Percentiles rank a stretch among this genome's conserved stretches.
phyloP scores from a whole-genome alignment of 2,797 vertebrate species.

The Megaceryle alcyon region DNA sequence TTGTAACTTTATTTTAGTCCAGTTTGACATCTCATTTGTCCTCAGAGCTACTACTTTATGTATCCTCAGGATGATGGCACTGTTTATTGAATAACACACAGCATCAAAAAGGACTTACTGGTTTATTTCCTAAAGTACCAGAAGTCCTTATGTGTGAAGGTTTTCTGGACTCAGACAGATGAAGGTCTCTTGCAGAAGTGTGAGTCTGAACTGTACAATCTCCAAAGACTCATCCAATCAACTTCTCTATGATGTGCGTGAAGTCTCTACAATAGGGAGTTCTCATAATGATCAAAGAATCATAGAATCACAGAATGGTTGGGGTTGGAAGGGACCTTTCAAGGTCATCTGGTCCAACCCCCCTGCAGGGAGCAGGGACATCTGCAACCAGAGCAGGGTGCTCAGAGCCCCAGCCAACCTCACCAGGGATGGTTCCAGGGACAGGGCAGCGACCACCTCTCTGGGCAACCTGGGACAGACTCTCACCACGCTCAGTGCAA shows the following conservation, averaged over 20 bases:
- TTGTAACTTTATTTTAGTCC: neutral
- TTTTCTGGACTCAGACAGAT: neutral
- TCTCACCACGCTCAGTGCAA: neutral
- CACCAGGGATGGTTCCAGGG: neutral
- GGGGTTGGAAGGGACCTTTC: neutral
- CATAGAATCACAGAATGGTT: neutral
- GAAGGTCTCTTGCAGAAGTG: neutral
- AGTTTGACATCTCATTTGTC: neutral
- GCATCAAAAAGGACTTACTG: neutral
- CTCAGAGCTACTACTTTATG: neutral
- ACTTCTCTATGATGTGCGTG: accelerated
- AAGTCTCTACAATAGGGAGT: neutral
- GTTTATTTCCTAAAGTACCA: constrained; percentile 22
- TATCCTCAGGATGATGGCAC: neutral
- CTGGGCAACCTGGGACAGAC: neutral
- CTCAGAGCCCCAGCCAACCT: neutral
- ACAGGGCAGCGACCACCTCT: neutral
- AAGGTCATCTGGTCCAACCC: neutral
- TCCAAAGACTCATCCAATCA: neutral
- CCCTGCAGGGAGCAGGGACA: neutral
- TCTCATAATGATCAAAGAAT: neutral
- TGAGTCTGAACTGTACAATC: neutral
- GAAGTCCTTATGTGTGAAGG: accelerated
- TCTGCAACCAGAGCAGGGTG: neutral
- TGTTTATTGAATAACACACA: neutral